A percentile compares a stretch with the other conserved stretches of the same genome.
Evolutionary conservation across 2,797 vertebrate species (phyloP).

Genomic region (Phyllotis vaccarum): DNA sequence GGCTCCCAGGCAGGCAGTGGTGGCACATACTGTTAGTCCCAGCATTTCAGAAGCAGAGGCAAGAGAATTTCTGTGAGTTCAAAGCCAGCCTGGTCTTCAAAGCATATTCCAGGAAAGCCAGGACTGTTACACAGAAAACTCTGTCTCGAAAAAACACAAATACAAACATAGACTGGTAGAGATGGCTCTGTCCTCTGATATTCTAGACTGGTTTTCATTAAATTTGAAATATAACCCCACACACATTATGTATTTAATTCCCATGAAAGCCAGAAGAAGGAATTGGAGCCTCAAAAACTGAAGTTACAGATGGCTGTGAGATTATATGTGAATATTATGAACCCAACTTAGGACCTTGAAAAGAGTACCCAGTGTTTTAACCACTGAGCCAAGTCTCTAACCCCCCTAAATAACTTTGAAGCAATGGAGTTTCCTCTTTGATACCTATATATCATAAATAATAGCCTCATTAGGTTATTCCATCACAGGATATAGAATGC

Average conservation of each 20-base stretch:
- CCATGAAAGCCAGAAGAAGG: neutral
- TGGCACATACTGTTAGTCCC: no score
- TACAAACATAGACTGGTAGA: no score
- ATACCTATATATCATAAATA: neutral
- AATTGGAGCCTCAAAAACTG: neutral
- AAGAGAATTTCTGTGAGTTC: no score
- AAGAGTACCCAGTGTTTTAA: neutral
- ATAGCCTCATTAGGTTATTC: conserved; percentile 37
- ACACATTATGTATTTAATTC: neutral
- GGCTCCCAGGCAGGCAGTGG: no score
- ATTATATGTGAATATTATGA: neutral
- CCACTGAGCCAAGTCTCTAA: neutral
- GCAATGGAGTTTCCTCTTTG: neutral
- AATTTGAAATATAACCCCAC: no score
- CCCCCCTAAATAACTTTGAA: neutral
- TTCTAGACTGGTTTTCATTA: no score
- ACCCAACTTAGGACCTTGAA: neutral
- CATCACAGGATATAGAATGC: neutral
- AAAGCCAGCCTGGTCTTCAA: no score
- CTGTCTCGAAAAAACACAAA: no score
- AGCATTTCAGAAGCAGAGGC: no score
- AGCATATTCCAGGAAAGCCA: no score
- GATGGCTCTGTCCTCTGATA: no score
- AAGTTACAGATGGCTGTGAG: neutral
- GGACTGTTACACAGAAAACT: no score